phyloP scores from a whole-genome alignment of 2,797 vertebrate species.

The Pteronotus mesoamericanus region DNA sequence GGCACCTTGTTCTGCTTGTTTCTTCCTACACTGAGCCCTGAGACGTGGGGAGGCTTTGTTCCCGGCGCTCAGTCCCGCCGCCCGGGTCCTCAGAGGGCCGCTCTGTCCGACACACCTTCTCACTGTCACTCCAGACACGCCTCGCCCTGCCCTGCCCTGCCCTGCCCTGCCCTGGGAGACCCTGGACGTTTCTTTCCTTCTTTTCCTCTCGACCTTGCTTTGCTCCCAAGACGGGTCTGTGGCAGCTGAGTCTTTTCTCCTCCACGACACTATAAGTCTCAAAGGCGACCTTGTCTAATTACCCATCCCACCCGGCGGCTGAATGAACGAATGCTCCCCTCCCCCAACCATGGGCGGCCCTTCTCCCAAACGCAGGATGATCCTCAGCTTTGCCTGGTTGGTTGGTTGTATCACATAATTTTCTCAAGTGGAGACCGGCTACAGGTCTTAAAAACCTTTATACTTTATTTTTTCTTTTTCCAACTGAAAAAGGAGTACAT shows the following conservation, averaged over 20 bases:
- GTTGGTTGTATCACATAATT: neutral
- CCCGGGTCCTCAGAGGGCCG: neutral
- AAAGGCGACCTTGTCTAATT: neutral
- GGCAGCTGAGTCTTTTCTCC: neutral
- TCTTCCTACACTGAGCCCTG: neutral
- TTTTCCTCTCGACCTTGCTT: neutral
- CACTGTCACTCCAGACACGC: fast-evolving
- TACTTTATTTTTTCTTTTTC: neutral
- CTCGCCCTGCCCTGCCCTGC: fast-evolving
- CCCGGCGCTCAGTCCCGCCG: fast-evolving
- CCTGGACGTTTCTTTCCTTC: neutral
- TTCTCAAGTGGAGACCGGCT: neutral
- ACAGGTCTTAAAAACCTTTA: neutral
- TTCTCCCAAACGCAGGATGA: neutral
- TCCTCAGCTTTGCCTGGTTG: neutral
- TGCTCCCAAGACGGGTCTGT: neutral
- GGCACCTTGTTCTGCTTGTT: fast-evolving
- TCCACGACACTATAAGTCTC: neutral
- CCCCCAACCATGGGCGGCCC: too few relatives aligned
- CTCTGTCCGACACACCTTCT: neutral
- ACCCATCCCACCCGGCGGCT: neutral
- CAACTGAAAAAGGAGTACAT: neutral
- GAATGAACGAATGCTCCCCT: fast-evolving
- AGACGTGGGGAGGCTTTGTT: neutral
- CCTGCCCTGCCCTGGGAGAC: neutral